phyloP scores from a whole-genome alignment of 2,113 vertebrate genomes.

The Phasianus colchicus region DNA sequence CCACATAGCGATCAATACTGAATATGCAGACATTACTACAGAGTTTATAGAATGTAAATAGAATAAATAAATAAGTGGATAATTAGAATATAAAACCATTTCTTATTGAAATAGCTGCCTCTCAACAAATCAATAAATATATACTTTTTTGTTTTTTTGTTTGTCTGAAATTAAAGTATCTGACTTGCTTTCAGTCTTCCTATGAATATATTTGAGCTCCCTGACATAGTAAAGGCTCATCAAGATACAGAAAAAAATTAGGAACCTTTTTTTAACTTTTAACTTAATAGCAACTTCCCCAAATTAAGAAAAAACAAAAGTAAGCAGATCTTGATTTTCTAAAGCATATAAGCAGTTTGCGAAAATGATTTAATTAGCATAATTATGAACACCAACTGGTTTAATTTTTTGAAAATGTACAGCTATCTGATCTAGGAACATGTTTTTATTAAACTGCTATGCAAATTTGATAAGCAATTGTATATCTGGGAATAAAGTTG shows the following conservation, averaged over 20 bases:
- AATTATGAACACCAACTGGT: background rate
- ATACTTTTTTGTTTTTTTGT: background rate
- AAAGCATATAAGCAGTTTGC: background rate
- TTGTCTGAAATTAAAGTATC: background rate
- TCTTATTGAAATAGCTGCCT: background rate
- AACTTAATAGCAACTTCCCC: background rate
- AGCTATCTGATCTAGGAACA: background rate
- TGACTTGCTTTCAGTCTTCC: background rate
- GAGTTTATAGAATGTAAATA: slow-evolving; percentile 32
- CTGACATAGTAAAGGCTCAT: background rate
- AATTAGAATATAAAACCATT: background rate
- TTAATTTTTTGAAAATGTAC: background rate
- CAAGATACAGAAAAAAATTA: background rate
- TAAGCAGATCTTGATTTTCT: background rate
- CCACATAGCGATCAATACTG: slow-evolving; percentile 63
- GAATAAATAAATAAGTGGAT: background rate
- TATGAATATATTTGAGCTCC: background rate
- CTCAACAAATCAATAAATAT: background rate
- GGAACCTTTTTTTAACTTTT: background rate
- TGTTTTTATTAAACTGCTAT: background rate
- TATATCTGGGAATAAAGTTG: background rate
- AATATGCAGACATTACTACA: slow-evolving; percentile 7
- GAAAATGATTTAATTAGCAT: background rate
- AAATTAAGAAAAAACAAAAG: background rate
- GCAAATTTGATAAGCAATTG: background rate